A percentile compares a stretch with the other conserved stretches of the same genome.
These are phyloP conservation scores for Phyllotis vaccarum DNA, from an alignment of 2,797 vertebrate species.

Conservation along the genomic window DNA sequence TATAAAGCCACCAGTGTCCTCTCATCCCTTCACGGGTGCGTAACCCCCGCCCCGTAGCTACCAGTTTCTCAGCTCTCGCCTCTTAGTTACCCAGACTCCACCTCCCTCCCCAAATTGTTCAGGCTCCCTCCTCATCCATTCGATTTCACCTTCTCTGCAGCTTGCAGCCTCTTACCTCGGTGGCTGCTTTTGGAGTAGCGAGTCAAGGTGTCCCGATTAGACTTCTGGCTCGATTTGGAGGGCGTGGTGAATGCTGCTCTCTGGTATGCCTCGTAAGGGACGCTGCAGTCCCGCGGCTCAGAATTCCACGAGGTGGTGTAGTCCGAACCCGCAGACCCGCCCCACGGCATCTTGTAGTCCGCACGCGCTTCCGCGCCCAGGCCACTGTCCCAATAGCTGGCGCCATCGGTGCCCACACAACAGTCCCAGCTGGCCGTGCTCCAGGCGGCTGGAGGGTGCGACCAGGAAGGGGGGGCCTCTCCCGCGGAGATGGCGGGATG, in stretches of 20 bases:
- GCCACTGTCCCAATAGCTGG: conserved; percentile 37
- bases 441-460: neutral
- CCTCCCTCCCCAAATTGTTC: neutral
- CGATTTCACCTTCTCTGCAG: accelerated
- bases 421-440: conserved; percentile 48
- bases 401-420: neutral
- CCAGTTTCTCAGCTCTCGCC: neutral
- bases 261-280: neutral
- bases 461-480: neutral
- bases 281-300: neutral
- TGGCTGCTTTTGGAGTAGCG: conserved; percentile 61
- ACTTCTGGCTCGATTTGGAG: conserved; percentile 12
- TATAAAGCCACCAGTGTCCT: neutral
- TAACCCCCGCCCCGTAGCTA: no score
- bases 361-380: neutral
- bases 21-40: neutral
- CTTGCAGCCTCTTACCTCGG: conserved; percentile 69
- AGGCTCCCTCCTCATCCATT: neutral
- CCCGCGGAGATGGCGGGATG: neutral
- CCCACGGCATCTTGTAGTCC: neutral
- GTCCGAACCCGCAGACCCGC: neutral
- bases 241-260: neutral
- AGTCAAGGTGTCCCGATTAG: neutral
- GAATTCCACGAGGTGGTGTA: conserved; percentile 37
- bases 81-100: no score